Percentiles rank a stretch among this genome's conserved stretches.
These are phyloP conservation scores for Lateolabrax maculatus DNA, from an alignment of 2,797 vertebrate species.

Conservation along the genomic window DNA sequence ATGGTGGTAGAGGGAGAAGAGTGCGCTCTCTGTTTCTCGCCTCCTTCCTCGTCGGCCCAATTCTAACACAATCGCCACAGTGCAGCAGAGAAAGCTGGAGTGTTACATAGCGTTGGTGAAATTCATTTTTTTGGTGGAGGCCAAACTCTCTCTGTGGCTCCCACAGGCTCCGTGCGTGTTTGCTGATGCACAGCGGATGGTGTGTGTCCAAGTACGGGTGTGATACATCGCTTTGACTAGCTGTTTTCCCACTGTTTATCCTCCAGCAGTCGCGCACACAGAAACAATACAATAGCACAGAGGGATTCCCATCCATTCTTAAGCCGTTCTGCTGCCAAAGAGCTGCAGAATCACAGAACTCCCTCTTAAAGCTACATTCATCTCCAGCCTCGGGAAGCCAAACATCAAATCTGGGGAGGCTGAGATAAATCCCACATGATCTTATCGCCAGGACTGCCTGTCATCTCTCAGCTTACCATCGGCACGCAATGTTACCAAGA, in stretches of 20 bases:
- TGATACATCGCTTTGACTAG: constrained; percentile 46
- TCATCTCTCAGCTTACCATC: constrained; percentile 53
- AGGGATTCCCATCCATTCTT: constrained; percentile 44
- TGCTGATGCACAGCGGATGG: constrained; percentile 34
- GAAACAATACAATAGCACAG: constrained; percentile 30
- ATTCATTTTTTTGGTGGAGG: not conserved
- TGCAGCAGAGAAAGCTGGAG: constrained; percentile 1
- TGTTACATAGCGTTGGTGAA: constrained; percentile 3
- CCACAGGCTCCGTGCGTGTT: constrained; percentile 13
- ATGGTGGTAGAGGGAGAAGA: constrained; percentile 29
- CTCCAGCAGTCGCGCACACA: constrained; percentile 24
- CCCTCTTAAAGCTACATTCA: constrained; percentile 33
- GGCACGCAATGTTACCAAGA: constrained; percentile 37
- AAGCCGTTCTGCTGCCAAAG: constrained; percentile 24
- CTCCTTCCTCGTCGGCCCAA: not conserved
- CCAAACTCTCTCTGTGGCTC: constrained; percentile 25
- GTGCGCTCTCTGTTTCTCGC: not conserved
- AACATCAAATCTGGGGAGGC: constrained; percentile 48
- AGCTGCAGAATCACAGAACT: constrained; percentile 42
- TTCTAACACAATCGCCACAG: constrained; percentile 39
- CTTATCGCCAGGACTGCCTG: constrained; percentile 42
- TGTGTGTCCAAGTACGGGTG: constrained; percentile 12
- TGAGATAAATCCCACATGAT: constrained; percentile 56
- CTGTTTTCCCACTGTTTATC: constrained; percentile 46
- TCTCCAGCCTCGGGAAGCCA: constrained; percentile 44